A percentile compares a stretch with the other conserved stretches of the same genome.
Evolutionary conservation across 2,113 vertebrate species (phyloP).

Genomic region (Cephalopterus ornatus): DNA sequence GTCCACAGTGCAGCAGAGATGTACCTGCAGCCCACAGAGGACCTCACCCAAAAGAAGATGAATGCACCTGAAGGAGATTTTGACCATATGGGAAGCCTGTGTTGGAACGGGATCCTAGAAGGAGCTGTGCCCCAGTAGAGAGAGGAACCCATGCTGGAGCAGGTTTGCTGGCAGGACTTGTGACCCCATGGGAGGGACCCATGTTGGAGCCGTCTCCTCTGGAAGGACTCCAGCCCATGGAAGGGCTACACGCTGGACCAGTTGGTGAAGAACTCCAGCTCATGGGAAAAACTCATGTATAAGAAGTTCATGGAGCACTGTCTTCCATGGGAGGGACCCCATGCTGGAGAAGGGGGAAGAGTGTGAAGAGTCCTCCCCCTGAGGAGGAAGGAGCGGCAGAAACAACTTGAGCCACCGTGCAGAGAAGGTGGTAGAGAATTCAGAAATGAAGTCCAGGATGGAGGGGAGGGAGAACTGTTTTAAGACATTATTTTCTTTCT

Average conservation of each 20-base stretch:
- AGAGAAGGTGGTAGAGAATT: background rate
- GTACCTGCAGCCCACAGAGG: too few relatives aligned
- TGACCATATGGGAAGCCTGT: background rate
- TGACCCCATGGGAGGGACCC: background rate
- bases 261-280: background rate
- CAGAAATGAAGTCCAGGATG: background rate
- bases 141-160: background rate
- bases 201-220: background rate
- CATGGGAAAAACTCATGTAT: background rate
- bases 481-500: background rate
- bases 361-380: background rate
- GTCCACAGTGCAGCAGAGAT: background rate
- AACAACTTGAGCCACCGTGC: background rate
- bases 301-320: background rate
- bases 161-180: background rate
- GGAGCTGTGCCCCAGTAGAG: background rate
- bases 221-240: too few relatives aligned
- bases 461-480: background rate
- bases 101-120: background rate
- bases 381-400: background rate
- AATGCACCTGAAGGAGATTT: background rate
- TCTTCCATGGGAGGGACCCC: too few relatives aligned
- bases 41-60: background rate
- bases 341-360: background rate
- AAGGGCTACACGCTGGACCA: background rate